phyloP scores from a whole-genome alignment of 1,140 invertebrate species.

The Procambarus virginalis region DNA sequence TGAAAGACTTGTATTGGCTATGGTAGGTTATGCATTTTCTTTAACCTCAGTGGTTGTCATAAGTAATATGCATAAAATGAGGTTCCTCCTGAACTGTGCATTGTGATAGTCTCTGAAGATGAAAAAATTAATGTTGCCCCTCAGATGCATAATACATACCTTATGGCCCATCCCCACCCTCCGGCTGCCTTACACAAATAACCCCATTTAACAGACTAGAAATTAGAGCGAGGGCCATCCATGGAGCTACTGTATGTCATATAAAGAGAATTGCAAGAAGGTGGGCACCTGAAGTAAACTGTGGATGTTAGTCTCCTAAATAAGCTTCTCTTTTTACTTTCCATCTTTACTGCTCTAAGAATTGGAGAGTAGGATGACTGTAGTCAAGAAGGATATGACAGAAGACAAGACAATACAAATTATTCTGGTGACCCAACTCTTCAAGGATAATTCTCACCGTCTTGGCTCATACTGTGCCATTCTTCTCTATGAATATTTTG shows the following conservation, averaged over 20 bases:
- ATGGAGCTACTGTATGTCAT: constrained; percentile 44
- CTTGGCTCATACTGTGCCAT: constrained; percentile 61
- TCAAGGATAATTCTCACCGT: constrained; percentile 57
- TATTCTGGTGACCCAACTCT: constrained; percentile 43
- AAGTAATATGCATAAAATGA: constrained; percentile 47
- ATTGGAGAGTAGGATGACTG: not conserved
- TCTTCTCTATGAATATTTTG: constrained; percentile 41
- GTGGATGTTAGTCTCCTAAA: constrained; percentile 1
- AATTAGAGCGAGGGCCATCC: constrained; percentile 32
- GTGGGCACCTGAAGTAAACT: constrained; percentile 41
- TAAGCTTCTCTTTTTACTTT: constrained; percentile 3
- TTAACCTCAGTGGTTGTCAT: constrained; percentile 53
- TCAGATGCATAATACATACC: constrained; percentile 62
- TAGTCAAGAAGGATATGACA: not conserved
- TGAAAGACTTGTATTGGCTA: constrained; percentile 41
- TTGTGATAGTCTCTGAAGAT: constrained; percentile 65
- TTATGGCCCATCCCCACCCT: constrained; percentile 43
- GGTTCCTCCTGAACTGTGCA: constrained; percentile 57
- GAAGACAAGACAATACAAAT: constrained; percentile 25
- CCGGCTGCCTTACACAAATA: constrained; percentile 66
- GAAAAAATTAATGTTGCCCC: constrained; percentile 56
- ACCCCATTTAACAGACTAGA: constrained; percentile 40
- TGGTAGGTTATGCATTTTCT: constrained; percentile 46
- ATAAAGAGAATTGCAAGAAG: constrained; percentile 19
- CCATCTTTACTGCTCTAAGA: constrained; percentile 11